These are phyloP conservation scores for Shinisaurus crocodilurus DNA, from an alignment of 2,113 vertebrate genomes.

Conservation along the genomic window DNA sequence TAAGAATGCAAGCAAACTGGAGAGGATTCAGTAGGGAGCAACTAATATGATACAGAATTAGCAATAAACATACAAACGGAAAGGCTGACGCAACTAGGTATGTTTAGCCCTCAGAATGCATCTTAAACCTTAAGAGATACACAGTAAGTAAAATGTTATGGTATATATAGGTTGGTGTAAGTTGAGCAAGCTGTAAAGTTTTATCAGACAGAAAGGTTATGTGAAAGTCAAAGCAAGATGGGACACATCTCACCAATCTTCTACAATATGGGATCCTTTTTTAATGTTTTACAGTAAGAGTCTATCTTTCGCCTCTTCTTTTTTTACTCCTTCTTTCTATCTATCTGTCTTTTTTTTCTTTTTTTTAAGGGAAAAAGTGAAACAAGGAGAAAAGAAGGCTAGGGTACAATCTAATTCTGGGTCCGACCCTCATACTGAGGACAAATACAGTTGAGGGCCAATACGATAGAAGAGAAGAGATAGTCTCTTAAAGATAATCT, in stretches of 20 bases:
- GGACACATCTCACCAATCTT: not conserved
- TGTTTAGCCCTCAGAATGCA: not conserved
- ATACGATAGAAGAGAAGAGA: not conserved
- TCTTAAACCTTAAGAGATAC: not conserved
- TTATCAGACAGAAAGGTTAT: not conserved
- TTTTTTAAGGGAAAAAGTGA: too few relatives aligned
- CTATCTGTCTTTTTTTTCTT: too few relatives aligned
- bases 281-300: not conserved
- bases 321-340: not conserved
- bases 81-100: not conserved
- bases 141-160: not conserved
- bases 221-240: not conserved
- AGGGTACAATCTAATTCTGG: not conserved
- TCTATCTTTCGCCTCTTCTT: too few relatives aligned
- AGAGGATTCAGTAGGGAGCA: constrained; percentile 24
- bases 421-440: not conserved
- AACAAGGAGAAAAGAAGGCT: not conserved
- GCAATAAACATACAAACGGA: not conserved
- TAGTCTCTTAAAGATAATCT: not conserved
- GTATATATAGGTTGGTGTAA: not conserved
- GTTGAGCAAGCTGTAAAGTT: not conserved
- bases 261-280: not conserved
- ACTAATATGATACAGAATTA: constrained; percentile 31
- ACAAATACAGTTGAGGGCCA: not conserved
- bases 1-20: constrained; percentile 29